Conservation (phyloP, 1,140 invertebrate genomes). For the Drosophila melanogaster region Release_6_plus_ISO1_MT NT_033779.5:12460001-12460500, state of each 20-base stretch:
- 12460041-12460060: conserved; percentile 26
- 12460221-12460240: conserved; percentile 42
- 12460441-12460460: conserved; percentile 33
- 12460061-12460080: conserved; percentile 49
- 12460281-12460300: not conserved
- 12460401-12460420: conserved; percentile 3
- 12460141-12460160: conserved; percentile 31
- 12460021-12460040: conserved; percentile 14
- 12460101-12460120: conserved; percentile 42
- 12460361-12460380: conserved; percentile 21
- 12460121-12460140: conserved; percentile 5
- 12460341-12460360: conserved; percentile 24
- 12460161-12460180: conserved; percentile 53
- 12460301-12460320: not conserved
- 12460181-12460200: conserved; percentile 27
- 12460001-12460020: conserved; percentile 10
- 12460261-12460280: conserved; percentile 41
- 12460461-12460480: conserved; percentile 35
- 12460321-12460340: not conserved
- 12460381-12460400: conserved; percentile 1
- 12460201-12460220: conserved; percentile 24
- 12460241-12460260: conserved; percentile 20
- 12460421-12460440: conserved; percentile 44
- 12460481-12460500: conserved; percentile 67
- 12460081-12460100: conserved; percentile 29